Base-by-base conservation (phyloP, 2,888 invertebrate species). In the Augochlorella aurata region DNA sequence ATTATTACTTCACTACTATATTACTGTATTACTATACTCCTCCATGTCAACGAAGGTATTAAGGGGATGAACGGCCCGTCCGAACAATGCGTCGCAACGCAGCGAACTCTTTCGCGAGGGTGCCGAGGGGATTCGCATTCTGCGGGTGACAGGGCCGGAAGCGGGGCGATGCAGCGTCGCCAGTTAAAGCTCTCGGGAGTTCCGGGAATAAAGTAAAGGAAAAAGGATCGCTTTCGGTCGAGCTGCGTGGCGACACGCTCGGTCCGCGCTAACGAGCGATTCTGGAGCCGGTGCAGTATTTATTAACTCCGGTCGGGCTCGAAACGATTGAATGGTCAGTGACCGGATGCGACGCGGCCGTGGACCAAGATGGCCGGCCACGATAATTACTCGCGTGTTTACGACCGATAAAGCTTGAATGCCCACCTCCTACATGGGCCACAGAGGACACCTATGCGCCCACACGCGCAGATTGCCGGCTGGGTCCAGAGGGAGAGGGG, bases 291-390 rank as follows among this genome's bases (percentile, higher is more conserved):
- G 16, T n/a, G 63, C 63, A 10, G 63, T 88, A 89, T 90, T 90
- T 87, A 89, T 90, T 86, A 84, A 81, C 69, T 79, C 81, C 81
- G 75, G 82, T 74, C 76, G 21, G 52, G 85, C 82, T 87, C 86
- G 88, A 88, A 86, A 90, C 91, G 91, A 92, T 91, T 90, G 91
- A 92, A 92, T 91, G 91, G 91, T 91, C 92, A 91, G 88, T 90
- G 91, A 91, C 92, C 92, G 91, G 92, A 92, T 90, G 89, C 91
- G 92, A 92, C 90, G 90, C 87, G 88, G 82, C 87, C 85, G 85
- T 84, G 84, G 83, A 81, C 83, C 88, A 89, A 90, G 88, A 90
- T 90, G 90, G 89, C 89, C 85, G 88, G 72, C 75, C 29, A 88
- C 85, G 88, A 91, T 92, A 90, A 92, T 90, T 92, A 90, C 89